Conservation (phyloP, 2,797 vertebrate species). For the Argya squamiceps region DNA sequence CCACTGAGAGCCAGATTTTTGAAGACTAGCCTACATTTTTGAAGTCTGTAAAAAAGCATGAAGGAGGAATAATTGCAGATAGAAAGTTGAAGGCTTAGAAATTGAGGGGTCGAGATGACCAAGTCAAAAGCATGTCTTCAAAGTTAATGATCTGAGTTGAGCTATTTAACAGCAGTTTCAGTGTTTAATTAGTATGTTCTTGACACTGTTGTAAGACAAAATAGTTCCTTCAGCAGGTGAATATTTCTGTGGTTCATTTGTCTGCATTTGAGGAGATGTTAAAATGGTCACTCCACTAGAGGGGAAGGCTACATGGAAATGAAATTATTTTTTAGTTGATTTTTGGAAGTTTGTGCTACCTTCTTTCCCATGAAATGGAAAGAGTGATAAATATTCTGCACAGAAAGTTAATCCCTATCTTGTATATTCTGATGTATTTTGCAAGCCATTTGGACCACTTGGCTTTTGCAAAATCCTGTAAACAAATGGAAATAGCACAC, state of each 20-base stretch:
- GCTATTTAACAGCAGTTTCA: neutral
- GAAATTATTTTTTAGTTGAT: neutral
- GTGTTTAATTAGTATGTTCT: neutral
- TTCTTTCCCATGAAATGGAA: neutral
- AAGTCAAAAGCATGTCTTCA: neutral
- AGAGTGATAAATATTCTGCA: conserved; percentile 21
- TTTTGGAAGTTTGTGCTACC: neutral
- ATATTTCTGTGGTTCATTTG: neutral
- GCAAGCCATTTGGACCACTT: neutral
- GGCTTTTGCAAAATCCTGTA: conserved; percentile 43
- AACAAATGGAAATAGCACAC: conserved; percentile 21
- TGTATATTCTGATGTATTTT: conserved; percentile 20
- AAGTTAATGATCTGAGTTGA: neutral
- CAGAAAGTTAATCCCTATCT: conserved; percentile 11
- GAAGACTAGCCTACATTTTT: neutral
- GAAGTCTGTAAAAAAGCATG: neutral
- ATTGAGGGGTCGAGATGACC: neutral
- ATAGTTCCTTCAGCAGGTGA: neutral
- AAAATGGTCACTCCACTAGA: neutral
- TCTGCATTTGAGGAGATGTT: neutral
- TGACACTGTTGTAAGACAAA: neutral
- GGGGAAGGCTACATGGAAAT: neutral
- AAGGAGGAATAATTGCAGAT: neutral
- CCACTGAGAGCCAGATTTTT: neutral
- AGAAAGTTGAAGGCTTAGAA: neutral